Conservation (phyloP, 2,113 vertebrate genomes). For the Megaceryle torquata region DNA sequence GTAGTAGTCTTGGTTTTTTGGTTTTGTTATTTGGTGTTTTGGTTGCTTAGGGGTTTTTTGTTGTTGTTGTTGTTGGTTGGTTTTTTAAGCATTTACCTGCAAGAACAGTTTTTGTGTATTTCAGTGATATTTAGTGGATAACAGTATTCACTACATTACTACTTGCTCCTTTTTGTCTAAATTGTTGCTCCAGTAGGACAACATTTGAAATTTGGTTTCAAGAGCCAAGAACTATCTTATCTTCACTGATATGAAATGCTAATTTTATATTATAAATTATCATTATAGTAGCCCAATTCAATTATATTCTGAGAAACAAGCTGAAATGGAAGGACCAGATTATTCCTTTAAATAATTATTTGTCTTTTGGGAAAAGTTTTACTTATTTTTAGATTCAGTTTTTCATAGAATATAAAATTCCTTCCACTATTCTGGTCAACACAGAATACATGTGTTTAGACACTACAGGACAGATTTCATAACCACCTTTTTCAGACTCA, state of each 20-base stretch:
- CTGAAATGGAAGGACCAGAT: background rate
- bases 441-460: background rate
- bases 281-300: background rate
- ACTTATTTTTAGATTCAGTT: background rate
- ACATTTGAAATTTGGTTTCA: background rate
- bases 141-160: background rate
- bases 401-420: background rate
- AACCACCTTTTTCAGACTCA: slow-evolving; percentile 32
- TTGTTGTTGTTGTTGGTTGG: background rate
- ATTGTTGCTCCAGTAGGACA: background rate
- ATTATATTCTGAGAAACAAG: background rate
- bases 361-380: background rate
- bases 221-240: background rate
- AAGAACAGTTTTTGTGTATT: background rate
- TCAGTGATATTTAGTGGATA: background rate
- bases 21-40: background rate
- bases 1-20: background rate
- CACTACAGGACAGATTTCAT: slow-evolving; percentile 43
- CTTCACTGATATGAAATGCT: background rate
- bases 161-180: background rate
- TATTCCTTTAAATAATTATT: background rate
- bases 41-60: background rate
- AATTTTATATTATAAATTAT: background rate
- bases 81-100: background rate
- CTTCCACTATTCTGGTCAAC: background rate